Conservation (phyloP, 2,888 invertebrate genomes). For the Coleophora deauratella region DNA sequence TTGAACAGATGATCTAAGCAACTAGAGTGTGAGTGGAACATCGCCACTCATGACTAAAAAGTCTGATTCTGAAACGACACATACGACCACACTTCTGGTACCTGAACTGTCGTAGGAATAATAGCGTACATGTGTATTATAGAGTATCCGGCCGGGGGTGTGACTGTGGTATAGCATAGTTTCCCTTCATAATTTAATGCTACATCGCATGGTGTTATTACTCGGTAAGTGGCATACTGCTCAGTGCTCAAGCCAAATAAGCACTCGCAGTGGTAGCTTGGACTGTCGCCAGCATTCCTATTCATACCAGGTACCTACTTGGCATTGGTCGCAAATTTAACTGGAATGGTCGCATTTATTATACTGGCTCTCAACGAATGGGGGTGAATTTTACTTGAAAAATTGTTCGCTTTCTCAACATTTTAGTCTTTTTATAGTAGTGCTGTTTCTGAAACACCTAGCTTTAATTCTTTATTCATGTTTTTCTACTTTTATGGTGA, state of each 20-base stretch:
- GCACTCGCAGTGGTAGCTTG: slow-evolving; percentile 31
- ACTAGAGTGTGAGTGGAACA: too few relatives aligned
- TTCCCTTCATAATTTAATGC: not conserved
- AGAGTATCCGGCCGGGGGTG: too few relatives aligned
- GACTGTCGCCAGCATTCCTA: slow-evolving; percentile 45
- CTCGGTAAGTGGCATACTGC: slow-evolving; percentile 13
- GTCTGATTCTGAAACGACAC: too few relatives aligned
- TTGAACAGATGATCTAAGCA: too few relatives aligned
- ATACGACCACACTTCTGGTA: too few relatives aligned
- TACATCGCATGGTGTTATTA: slow-evolving; percentile 8
- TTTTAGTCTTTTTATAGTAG: not conserved
- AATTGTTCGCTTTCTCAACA: not conserved
- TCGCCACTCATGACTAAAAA: too few relatives aligned
- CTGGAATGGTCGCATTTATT: slow-evolving; percentile 29
- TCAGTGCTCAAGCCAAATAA: slow-evolving; percentile 28
- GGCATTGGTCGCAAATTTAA: slow-evolving; percentile 40
- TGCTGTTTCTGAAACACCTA: too few relatives aligned
- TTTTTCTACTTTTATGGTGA: too few relatives aligned
- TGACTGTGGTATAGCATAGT: not conserved
- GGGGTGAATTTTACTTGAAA: slow-evolving; percentile 2
- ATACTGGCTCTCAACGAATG: slow-evolving; percentile 24
- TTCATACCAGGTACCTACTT: slow-evolving; percentile 39
- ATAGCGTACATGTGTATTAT: too few relatives aligned
- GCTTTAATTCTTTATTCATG: too few relatives aligned
- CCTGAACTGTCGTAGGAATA: too few relatives aligned